These are phyloP conservation scores for Drosophila arawakana DNA, from an alignment of 1,140 invertebrate genomes.

Conservation along the genomic window DNA sequence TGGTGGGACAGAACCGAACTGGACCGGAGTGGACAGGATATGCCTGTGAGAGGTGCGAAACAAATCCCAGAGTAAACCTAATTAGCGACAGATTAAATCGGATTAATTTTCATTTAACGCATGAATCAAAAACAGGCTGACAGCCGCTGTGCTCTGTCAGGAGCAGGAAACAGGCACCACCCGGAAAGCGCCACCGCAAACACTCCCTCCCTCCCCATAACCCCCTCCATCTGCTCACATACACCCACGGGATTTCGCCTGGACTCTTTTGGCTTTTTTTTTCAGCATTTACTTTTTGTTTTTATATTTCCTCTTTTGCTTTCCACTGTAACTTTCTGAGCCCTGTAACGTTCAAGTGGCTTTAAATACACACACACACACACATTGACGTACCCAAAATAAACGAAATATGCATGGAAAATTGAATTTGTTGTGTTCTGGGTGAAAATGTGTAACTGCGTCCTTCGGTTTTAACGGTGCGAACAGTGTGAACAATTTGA, in stretches of 20 bases:
- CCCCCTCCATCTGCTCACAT: neutral
- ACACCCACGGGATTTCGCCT: neutral
- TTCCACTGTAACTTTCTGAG: neutral
- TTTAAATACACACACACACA: slow-evolving; percentile 64
- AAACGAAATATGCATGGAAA: slow-evolving; percentile 74
- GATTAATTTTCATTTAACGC: slow-evolving; percentile 83
- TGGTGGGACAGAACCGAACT: neutral
- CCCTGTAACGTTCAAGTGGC: slow-evolving; percentile 39
- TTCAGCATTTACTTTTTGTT: slow-evolving; percentile 21
- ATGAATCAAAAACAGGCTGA: slow-evolving; percentile 78
- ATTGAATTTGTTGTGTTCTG: slow-evolving; percentile 62
- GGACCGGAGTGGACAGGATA: neutral
- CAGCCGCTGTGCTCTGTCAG: slow-evolving; percentile 54
- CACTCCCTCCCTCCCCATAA: neutral
- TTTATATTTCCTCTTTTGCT: neutral
- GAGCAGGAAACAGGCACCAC: slow-evolving; percentile 45
- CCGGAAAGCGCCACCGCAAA: neutral
- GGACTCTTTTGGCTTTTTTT: slow-evolving; percentile 41
- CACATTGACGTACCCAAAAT: slow-evolving; percentile 36
- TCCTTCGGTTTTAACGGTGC: slow-evolving; percentile 19
- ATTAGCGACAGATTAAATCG: slow-evolving; percentile 83
- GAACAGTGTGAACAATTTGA: slow-evolving; percentile 78
- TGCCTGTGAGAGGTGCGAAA: slow-evolving; percentile 64
- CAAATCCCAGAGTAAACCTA: slow-evolving; percentile 82
- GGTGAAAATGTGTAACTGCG: slow-evolving; percentile 24